These are phyloP conservation scores for Eupsittula cactorum DNA, from an alignment of 2,113 vertebrate species.

Conservation along the genomic window DNA sequence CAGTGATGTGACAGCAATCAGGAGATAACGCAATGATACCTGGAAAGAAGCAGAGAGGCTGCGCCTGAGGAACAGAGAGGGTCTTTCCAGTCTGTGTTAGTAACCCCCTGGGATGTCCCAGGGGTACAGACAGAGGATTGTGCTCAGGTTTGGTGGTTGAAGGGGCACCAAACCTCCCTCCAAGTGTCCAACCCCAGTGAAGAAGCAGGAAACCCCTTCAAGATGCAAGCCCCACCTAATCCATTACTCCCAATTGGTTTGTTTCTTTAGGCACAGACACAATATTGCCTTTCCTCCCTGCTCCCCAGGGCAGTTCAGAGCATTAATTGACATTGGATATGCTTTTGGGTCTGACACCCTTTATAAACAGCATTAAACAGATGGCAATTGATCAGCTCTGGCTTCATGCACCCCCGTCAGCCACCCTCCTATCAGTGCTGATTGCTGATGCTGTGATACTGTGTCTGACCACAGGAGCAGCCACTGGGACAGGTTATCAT, in stretches of 20 bases:
- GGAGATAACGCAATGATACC: neutral
- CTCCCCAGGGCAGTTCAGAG: neutral
- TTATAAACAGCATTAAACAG: constrained; percentile 43
- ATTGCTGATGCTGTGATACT: neutral
- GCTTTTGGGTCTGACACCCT: constrained; percentile 27
- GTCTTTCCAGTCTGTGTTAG: neutral
- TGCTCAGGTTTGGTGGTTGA: neutral
- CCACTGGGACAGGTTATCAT: accelerated
- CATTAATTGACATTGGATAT: constrained; percentile 15
- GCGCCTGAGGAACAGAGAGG: neutral
- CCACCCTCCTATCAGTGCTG: neutral
- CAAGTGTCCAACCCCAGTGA: neutral
- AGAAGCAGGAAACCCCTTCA: neutral
- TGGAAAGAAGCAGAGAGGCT: neutral
- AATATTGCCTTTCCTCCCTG: neutral
- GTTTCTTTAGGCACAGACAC: neutral
- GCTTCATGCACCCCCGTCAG: neutral
- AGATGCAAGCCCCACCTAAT: neutral
- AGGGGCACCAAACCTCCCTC: neutral
- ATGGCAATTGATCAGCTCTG: constrained; percentile 16
- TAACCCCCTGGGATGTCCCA: accelerated
- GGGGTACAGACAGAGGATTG: neutral
- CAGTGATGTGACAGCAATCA: neutral
- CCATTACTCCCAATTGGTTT: neutral
- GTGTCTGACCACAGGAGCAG: accelerated